Percentiles rank a stretch among this genome's conserved stretches.
phyloP scores from a whole-genome alignment of 2,797 vertebrate species.

The Phoebastria nigripes region DNA sequence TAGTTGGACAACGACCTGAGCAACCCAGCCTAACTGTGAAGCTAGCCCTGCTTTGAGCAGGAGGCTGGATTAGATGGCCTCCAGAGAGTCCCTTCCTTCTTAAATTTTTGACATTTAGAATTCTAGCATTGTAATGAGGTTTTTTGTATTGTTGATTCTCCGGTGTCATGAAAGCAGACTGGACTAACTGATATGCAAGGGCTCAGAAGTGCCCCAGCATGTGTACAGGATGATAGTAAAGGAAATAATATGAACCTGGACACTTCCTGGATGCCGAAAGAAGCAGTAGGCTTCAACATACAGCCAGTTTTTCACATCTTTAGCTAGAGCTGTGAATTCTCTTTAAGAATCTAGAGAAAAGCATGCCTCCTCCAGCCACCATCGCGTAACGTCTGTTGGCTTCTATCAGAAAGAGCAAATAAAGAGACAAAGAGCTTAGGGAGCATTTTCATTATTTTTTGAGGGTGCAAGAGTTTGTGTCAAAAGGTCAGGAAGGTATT shows the following conservation, averaged over 20 bases:
- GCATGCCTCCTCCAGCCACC: neutral
- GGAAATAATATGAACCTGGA: neutral
- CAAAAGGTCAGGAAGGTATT: neutral
- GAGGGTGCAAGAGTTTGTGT: neutral
- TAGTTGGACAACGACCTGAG: neutral
- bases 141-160: neutral
- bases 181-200: neutral
- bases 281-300: neutral
- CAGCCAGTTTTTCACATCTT: neutral
- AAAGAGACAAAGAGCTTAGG: neutral
- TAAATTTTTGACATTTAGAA: neutral
- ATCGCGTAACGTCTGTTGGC: neutral
- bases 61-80: neutral
- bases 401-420: neutral
- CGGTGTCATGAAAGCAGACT: neutral
- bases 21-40: neutral
- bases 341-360: neutral
- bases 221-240: neutral
- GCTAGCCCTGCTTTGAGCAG: neutral
- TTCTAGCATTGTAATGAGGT: neutral
- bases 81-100: neutral
- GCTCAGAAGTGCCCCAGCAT: neutral
- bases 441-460: neutral
- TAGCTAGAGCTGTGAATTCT: neutral
- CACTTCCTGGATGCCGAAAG: neutral